Base-by-base conservation (phyloP, 2,113 vertebrate species). In the Paradisaea rubra region DNA sequence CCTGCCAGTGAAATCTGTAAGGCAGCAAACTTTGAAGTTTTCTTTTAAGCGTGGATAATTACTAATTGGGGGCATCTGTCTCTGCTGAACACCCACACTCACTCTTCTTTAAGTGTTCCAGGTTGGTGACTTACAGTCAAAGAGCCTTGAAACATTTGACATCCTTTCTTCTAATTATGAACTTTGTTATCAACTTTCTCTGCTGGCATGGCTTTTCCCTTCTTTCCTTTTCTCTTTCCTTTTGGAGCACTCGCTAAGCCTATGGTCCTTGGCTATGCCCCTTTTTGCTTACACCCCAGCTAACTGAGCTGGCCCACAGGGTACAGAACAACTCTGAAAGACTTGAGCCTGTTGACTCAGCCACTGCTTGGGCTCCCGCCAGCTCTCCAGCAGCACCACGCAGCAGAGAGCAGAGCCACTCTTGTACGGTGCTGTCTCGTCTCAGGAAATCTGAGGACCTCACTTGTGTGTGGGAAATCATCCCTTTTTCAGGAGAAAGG, bases 11-110 rank as follows among this genome's bases (percentile, higher is more conserved):
- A 97, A 86, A 94, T 94, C 82, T 91, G 64, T 89, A 96, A 94
- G 68, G 72, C 79, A 95, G 76, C 39, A 95, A 95, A 90, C 14
- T 76, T 89, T 33, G 13, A 82, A 66, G 47, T 89, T 97, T 94
- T 95, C 93, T 93, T 93, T 95, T 81, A 73, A 90, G 64, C 52
- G 7, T 20, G 52, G 94, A 78, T 95, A 86, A 93, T 93, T 93
- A 91, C 82, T 91, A 91, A 95, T 54, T 97, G 90, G 25, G 85
- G 91, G 85, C 85, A 93, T 95, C 90, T 95, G 82, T 95, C 72
- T 92, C 74, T 61, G 49, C 54, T 88, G 54, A 86, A 86, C 82
- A 94, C 88, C 94, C 82, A 95, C 93, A 66, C 66, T 85, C 16
- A 33, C 54, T 82, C 53, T 87, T 93, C 84, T 88, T 57, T 73